phyloP scores from a whole-genome alignment of 1,140 invertebrate species.

The Plectrocnemia conspersa region DNA sequence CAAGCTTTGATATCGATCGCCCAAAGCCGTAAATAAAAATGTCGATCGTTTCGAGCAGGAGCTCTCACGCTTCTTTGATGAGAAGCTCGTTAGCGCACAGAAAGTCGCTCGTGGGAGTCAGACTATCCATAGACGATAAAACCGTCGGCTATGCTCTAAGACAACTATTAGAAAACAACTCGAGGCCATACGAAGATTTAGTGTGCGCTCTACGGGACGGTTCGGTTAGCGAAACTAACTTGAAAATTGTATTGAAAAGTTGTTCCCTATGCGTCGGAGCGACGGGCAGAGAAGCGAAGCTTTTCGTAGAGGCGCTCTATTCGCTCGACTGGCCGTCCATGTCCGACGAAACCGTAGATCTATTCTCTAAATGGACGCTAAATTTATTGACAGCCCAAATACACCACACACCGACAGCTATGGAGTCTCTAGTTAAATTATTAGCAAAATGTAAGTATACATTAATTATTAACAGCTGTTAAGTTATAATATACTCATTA shows the following conservation, averaged over 20 bases:
- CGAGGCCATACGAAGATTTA: constrained; percentile 43
- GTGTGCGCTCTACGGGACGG: constrained; percentile 43
- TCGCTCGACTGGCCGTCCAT: constrained; percentile 42
- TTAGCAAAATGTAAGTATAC: constrained; percentile 42
- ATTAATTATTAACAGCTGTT: not conserved
- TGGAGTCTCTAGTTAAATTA: constrained; percentile 41
- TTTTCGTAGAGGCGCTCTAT: constrained; percentile 44
- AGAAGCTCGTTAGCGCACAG: constrained; percentile 45
- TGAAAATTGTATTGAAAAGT: constrained; percentile 43
- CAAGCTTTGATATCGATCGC: constrained; percentile 44
- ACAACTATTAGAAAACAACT: constrained; percentile 39
- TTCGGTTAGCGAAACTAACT: constrained; percentile 45
- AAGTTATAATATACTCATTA: no score
- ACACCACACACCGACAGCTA: constrained; percentile 45
- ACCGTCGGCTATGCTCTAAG: constrained; percentile 43
- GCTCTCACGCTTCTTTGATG: constrained; percentile 45
- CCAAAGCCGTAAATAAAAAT: constrained; percentile 41
- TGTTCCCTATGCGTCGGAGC: constrained; percentile 43
- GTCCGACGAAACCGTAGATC: constrained; percentile 39
- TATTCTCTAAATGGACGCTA: constrained; percentile 43
- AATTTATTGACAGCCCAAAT: constrained; percentile 47
- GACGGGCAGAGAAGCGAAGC: constrained; percentile 42
- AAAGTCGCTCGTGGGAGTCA: constrained; percentile 39
- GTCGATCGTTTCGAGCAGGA: constrained; percentile 38
- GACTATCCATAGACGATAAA: constrained; percentile 41